Percentiles rank a stretch among this genome's conserved stretches.
Evolutionary conservation across 2,797 vertebrate species (phyloP).

Genomic region (Erpetoichthys calabaricus): DNA sequence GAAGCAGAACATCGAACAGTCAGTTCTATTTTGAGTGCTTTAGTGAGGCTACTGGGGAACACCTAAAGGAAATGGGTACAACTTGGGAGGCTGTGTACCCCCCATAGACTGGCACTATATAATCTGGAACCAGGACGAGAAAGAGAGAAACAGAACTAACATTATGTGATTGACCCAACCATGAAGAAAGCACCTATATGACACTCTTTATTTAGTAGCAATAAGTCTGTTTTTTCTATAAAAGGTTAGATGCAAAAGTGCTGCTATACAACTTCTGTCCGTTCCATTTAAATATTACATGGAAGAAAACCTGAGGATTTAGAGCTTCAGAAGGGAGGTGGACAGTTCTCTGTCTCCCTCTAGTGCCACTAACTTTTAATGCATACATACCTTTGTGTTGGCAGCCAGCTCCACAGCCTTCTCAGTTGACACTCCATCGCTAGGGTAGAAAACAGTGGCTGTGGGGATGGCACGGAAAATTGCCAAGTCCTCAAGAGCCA

Average conservation of each 20-base stretch:
- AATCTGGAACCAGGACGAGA: too few relatives aligned
- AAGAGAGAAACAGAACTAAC: neutral
- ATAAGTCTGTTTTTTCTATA: too few relatives aligned
- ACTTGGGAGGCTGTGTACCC: neutral
- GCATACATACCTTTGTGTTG: conserved; percentile 65
- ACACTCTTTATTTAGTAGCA: neutral
- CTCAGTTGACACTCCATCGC: conserved; percentile 82
- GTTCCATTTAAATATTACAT: too few relatives aligned
- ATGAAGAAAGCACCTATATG: neutral
- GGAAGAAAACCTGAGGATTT: too few relatives aligned
- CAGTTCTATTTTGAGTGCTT: neutral
- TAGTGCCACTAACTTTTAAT: too few relatives aligned
- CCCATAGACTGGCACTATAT: too few relatives aligned
- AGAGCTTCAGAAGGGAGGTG: too few relatives aligned
- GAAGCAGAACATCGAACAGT: conserved; percentile 9
- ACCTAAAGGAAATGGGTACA: neutral
- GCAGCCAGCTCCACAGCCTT: conserved; percentile 88
- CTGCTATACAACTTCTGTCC: too few relatives aligned
- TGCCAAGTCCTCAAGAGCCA: conserved; percentile 80
- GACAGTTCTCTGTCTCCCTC: too few relatives aligned
- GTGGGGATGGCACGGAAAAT: conserved; percentile 78
- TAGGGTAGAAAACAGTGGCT: conserved; percentile 81
- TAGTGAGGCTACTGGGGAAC: neutral
- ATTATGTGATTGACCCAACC: conserved; percentile 8
- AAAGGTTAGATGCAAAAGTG: too few relatives aligned